Conservation (phyloP, 2,113 vertebrate genomes). For the Oreocharis arfaki region DNA sequence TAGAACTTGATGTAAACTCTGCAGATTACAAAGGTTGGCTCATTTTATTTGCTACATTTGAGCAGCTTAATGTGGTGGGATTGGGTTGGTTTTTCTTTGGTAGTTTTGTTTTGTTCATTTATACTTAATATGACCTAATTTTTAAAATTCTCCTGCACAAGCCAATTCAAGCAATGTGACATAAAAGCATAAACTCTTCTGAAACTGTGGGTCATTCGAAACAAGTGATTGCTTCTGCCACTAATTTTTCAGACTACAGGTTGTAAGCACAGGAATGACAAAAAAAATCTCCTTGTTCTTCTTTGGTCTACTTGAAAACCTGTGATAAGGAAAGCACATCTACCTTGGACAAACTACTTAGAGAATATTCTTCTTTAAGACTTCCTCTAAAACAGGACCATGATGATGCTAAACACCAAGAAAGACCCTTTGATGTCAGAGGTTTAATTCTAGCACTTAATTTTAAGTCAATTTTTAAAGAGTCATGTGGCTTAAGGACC, state of each 20-base stretch:
- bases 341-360: not conserved
- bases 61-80: not conserved
- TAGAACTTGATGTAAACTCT: not conserved
- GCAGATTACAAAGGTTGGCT: not conserved
- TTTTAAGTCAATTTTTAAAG: not conserved
- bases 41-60: not conserved
- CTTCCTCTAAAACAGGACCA: not conserved
- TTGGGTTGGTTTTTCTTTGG: not conserved
- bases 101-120: not conserved
- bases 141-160: not conserved
- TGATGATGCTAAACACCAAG: not conserved
- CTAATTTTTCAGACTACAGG: not conserved
- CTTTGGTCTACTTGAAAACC: not conserved
- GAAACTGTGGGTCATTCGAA: not conserved
- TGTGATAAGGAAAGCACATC: not conserved
- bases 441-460: not conserved
- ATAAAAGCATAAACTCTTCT: not conserved
- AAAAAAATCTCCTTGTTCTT: not conserved
- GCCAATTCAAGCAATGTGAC: not conserved
- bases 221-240: not conserved
- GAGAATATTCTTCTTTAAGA: not conserved
- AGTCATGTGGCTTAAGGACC: not conserved
- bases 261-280: not conserved
- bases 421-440: not conserved
- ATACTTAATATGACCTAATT: not conserved